Evolutionary conservation across 2,888 invertebrate species (phyloP).

Genomic region (Mellilla xanthometata): DNA sequence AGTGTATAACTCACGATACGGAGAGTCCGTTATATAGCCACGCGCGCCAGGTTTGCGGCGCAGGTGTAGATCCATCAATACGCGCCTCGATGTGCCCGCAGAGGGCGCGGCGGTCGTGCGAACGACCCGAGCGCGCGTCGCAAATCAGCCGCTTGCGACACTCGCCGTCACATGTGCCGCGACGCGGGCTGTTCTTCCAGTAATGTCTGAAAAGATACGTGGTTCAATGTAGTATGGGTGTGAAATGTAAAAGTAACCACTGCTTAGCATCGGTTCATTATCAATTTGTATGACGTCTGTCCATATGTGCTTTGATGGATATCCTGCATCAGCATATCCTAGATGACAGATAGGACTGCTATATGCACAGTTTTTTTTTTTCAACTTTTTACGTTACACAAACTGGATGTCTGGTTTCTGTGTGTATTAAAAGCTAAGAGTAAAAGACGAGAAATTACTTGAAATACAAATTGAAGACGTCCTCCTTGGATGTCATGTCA

Average conservation of each 20-base stretch:
- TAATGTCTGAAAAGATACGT: constrained; percentile 85
- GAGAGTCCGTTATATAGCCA: constrained; percentile 94
- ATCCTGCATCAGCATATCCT: no score
- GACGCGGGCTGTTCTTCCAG: constrained; percentile 94
- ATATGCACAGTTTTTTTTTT: no score
- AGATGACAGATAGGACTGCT: no score
- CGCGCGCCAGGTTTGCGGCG: constrained; percentile 90
- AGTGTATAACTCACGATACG: constrained; percentile 90
- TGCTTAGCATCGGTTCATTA: no score
- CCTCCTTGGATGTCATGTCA: constrained; percentile 93
- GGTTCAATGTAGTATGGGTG: no score
- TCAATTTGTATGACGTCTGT: no score
- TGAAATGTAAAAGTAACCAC: no score
- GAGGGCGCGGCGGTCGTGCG: constrained; percentile 91
- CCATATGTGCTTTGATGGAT: no score
- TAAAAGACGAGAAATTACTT: constrained; percentile 82
- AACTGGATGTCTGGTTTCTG: no score
- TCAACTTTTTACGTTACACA: no score
- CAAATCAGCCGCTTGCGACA: constrained; percentile 93
- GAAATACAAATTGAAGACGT: constrained; percentile 93
- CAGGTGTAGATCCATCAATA: constrained; percentile 87
- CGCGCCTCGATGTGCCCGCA: constrained; percentile 92
- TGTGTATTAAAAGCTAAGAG: no score
- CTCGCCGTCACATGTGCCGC: constrained; percentile 91
- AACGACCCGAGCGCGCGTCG: constrained; percentile 93